These are phyloP conservation scores for Capreolus pygargus DNA, from an alignment of 2,113 vertebrate genomes.

Conservation along the genomic window DNA sequence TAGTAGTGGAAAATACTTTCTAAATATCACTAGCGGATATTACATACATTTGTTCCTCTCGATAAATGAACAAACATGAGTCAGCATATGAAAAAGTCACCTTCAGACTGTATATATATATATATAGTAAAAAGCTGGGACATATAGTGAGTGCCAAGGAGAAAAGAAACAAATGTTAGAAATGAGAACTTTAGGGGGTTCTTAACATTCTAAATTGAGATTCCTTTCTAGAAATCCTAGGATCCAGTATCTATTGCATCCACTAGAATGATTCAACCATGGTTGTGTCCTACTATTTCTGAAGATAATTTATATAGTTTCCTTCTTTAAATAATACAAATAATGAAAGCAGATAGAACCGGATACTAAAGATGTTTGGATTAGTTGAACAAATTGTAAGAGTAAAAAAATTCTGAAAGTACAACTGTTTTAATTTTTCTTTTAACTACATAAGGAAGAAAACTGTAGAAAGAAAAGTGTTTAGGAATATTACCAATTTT, in stretches of 20 bases:
- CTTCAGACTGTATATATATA: neutral
- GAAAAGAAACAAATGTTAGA: slow-evolving; percentile 23
- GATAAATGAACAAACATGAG: slow-evolving; percentile 66
- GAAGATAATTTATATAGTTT: slow-evolving; percentile 19
- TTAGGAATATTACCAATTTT: neutral
- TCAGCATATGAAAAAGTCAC: slow-evolving; percentile 61
- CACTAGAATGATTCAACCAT: neutral
- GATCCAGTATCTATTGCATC: neutral
- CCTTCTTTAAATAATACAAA: slow-evolving; percentile 28
- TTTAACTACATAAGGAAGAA: slow-evolving; percentile 6
- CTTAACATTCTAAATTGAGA: slow-evolving; percentile 9
- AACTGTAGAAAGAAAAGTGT: neutral
- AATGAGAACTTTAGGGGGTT: neutral
- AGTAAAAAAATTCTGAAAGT: neutral
- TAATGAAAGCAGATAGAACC: slow-evolving; percentile 14
- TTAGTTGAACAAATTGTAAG: slow-evolving; percentile 23
- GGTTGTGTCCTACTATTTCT: neutral
- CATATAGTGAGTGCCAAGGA: neutral
- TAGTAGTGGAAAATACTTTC: slow-evolving; percentile 58
- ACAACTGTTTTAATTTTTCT: neutral
- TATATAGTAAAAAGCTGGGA: neutral
- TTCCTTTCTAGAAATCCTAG: slow-evolving; percentile 32
- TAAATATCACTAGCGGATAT: slow-evolving; percentile 47
- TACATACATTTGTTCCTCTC: slow-evolving; percentile 48
- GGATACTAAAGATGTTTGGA: slow-evolving; percentile 11